Percentiles rank a stretch among this genome's conserved stretches.
These are phyloP conservation scores for Sebastes cheni DNA, from an alignment of 2,797 vertebrate genomes.

Conservation along the genomic window DNA sequence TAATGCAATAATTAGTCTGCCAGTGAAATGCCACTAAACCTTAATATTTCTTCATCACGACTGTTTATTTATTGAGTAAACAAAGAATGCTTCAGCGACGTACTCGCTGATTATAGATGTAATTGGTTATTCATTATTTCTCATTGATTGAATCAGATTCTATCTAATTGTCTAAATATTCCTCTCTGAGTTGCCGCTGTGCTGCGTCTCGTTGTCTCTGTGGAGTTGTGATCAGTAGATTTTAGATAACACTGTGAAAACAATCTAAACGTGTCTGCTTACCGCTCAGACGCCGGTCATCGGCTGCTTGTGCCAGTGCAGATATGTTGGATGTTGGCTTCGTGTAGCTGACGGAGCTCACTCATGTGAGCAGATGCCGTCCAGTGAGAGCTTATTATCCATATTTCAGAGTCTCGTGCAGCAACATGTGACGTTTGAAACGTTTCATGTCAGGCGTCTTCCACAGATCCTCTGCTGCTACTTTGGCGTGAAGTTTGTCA, in stretches of 20 bases:
- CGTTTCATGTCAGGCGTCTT: not conserved
- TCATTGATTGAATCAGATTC: slow-evolving; percentile 7
- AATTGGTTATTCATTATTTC: slow-evolving; percentile 20
- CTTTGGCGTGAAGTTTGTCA: not conserved
- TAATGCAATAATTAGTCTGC: not conserved
- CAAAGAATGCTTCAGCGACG: not conserved
- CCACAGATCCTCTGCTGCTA: not conserved
- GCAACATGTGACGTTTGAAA: not conserved
- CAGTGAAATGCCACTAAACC: not conserved
- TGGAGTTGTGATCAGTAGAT: not conserved
- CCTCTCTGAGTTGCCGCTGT: not conserved
- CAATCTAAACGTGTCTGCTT: not conserved
- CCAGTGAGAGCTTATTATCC: not conserved
- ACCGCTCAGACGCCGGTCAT: not conserved
- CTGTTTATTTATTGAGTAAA: not conserved
- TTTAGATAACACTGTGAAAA: slow-evolving; percentile 3
- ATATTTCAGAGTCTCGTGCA: not conserved
- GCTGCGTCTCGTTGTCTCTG: not conserved
- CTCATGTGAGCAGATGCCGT: not conserved
- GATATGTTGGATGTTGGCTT: not conserved
- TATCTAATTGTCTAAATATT: slow-evolving; percentile 8
- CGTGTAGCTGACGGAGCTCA: not conserved
- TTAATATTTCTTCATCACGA: not conserved
- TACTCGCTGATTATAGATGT: not conserved
- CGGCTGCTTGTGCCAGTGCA: not conserved